These are phyloP conservation scores for Netelia virgata DNA, from an alignment of 2,888 invertebrate species.

Conservation along the genomic window DNA sequence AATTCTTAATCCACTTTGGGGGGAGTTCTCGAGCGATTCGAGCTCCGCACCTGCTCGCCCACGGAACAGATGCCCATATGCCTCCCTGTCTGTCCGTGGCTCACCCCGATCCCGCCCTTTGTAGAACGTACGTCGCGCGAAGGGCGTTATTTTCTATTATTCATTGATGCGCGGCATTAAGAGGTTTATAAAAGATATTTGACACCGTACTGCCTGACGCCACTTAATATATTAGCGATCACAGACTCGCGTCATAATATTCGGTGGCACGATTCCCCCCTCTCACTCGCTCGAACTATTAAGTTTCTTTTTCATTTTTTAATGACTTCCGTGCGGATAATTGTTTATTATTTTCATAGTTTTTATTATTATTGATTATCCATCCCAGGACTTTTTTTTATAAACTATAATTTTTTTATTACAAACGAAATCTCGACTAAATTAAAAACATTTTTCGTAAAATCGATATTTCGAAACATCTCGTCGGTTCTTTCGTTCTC, in stretches of 20 bases:
- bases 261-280: slow-evolving; percentile 57
- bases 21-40: slow-evolving; percentile 74
- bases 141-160: slow-evolving; percentile 64
- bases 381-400: no score
- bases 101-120: slow-evolving; percentile 36
- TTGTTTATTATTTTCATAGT: no score
- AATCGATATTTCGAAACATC: no score
- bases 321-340: neutral
- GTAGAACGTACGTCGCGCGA: slow-evolving; percentile 27
- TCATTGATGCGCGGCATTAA: slow-evolving; percentile 61
- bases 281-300: neutral
- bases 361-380: no score
- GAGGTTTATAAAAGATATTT: slow-evolving; percentile 67
- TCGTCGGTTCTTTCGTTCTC: no score
- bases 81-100: slow-evolving; percentile 8
- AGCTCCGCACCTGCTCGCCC: slow-evolving; percentile 78
- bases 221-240: slow-evolving; percentile 47
- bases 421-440: no score
- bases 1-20: slow-evolving; percentile 78
- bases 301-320: neutral
- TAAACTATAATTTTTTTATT: no score
- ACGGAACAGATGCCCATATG: slow-evolving; percentile 74
- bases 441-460: no score
- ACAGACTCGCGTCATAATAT: slow-evolving; percentile 32
- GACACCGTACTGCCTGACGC: slow-evolving; percentile 56